These are phyloP conservation scores for Dicrurus megarhynchus DNA, from an alignment of 2,113 vertebrate species.

Conservation along the genomic window DNA sequence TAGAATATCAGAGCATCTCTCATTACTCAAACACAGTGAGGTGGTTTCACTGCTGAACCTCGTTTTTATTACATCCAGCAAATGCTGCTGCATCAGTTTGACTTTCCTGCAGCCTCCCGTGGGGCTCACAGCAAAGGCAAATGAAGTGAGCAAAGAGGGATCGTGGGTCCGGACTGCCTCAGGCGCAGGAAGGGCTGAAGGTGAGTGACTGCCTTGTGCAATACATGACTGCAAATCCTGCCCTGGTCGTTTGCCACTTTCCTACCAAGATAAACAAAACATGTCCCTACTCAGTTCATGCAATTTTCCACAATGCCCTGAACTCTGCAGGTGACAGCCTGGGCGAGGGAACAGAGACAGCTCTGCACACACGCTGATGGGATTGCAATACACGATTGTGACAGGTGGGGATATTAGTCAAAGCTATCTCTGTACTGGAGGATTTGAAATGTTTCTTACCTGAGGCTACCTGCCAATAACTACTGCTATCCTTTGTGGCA, in stretches of 20 bases:
- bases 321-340: constrained; percentile 26
- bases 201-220: not conserved
- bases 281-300: not conserved
- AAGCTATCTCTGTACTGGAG: not conserved
- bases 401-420: constrained; percentile 26
- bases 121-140: not conserved
- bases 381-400: not conserved
- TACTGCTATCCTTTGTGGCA: constrained; percentile 1
- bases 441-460: constrained; percentile 48
- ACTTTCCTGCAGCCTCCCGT: not conserved
- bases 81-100: not conserved
- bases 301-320: not conserved
- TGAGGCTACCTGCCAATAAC: constrained; percentile 19
- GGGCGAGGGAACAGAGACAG: not conserved
- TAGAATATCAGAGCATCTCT: not conserved
- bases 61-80: not conserved
- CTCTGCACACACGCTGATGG: not conserved
- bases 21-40: not conserved
- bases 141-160: not conserved
- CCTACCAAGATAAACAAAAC: not conserved
- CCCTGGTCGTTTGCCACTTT: not conserved
- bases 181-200: not conserved
- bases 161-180: fast-evolving
- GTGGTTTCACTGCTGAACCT: not conserved
- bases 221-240: not conserved